These are phyloP conservation scores for Trinorchestia longiramus DNA, from an alignment of 1,140 invertebrate species.

Conservation along the genomic window DNA sequence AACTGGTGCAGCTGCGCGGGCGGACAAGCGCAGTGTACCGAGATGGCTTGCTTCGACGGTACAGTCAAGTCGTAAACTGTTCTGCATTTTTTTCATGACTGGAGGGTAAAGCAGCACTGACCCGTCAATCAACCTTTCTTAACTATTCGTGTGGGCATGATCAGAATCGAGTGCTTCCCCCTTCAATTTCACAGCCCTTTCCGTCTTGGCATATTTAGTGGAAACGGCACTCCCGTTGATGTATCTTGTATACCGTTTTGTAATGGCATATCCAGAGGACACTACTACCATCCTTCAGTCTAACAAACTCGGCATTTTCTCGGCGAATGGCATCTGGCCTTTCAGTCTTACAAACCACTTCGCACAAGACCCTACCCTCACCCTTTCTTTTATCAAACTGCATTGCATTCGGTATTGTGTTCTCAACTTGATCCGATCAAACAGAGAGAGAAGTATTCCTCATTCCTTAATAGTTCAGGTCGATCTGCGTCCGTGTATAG, in stretches of 20 bases:
- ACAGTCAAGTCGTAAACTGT: background rate
- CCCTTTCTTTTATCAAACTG: background rate
- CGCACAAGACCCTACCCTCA: background rate
- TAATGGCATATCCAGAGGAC: background rate
- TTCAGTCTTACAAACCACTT: background rate
- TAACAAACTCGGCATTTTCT: background rate
- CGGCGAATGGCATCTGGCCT: background rate
- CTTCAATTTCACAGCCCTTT: background rate
- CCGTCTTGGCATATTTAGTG: background rate
- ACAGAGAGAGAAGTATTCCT: background rate
- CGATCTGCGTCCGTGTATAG: background rate
- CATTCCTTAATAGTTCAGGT: background rate
- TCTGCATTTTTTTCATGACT: background rate
- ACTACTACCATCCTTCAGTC: background rate
- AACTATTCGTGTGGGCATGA: background rate
- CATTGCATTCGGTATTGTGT: background rate
- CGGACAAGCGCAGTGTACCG: conserved; percentile 27
- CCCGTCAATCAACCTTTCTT: background rate
- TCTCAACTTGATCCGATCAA: background rate
- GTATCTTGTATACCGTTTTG: background rate
- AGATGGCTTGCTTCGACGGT: conserved; percentile 63
- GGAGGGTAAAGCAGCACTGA: background rate
- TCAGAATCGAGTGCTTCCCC: background rate
- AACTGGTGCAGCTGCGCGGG: conserved; percentile 47
- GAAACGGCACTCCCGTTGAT: background rate